Conservation (phyloP, 2,888 invertebrate genomes). For the Creontiades dilutus region DNA sequence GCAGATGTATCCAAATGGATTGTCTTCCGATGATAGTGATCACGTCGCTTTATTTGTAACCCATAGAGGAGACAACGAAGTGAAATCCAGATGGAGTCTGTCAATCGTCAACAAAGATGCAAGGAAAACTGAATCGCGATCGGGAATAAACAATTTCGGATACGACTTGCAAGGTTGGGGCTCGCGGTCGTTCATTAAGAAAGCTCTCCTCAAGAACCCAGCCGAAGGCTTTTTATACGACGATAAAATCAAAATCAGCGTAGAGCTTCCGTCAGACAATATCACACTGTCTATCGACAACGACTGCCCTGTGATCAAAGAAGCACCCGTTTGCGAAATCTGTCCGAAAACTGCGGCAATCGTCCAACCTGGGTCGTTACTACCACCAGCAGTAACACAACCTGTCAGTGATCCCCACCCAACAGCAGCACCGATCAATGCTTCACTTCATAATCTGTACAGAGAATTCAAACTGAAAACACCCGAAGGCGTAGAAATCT, state of each 20-base stretch:
- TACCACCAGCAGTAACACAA: neutral
- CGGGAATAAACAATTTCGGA: neutral
- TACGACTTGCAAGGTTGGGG: slow-evolving; percentile 22
- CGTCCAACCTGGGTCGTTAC: neutral
- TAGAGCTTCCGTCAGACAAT: neutral
- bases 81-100: neutral
- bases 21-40: neutral
- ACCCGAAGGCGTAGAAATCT: neutral
- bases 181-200: neutral
- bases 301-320: neutral
- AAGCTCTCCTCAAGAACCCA: neutral
- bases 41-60: neutral
- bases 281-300: neutral
- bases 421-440: neutral
- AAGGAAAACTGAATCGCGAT: neutral
- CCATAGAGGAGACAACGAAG: neutral
- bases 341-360: neutral
- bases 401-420: neutral
- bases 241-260: neutral
- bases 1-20: neutral
- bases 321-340: neutral
- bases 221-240: neutral
- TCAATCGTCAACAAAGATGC: neutral
- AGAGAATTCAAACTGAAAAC: slow-evolving; percentile 16
- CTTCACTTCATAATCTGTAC: slow-evolving; percentile 9